Evolutionary conservation across 2,888 invertebrate genomes (phyloP), one percentile per base, ranked within the genome.

Genomic region (Chrysolina haemoptera): DNA sequence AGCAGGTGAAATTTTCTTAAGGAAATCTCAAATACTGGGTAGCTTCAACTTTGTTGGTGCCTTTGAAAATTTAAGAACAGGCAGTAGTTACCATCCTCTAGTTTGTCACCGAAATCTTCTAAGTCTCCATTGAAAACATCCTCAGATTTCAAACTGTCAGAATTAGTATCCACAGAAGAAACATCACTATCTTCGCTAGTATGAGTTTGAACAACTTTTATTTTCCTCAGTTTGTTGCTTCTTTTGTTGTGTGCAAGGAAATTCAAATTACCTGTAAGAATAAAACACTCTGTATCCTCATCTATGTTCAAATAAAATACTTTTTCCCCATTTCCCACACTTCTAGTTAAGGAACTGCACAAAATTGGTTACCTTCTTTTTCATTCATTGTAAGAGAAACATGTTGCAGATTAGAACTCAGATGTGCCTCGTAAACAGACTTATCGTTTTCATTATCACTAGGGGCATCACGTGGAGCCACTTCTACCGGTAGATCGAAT

Each of bases 401-500:
- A 77, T 89, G 89, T 80, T 89, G 88, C 72, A 89, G 86, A 84
- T 90, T 89, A 14, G 89, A 88, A 78, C 89, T 89, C 48, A 90
- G 82, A 76, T 89, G 88, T 10, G 90, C 89, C 81, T 89, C 89
- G 80, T 90, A 90, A 12, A 89, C 84, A 9, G 89, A 89, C 77
- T 88, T 88, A 73, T 90, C 90, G 81, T 89, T 89, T 81, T 90
- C 89, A 69, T 86, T 88, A 80, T 89, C 89, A 75, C 87, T 87
- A n/a, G 83, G 74, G 69, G 85, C 86, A 71, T 82, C 80, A 70
- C 83, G 82, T 50, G 87, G 88, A 0, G 88, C 87, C 85, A 90
- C 87, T 81, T 92, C 92, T 0, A 90, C 88, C 0, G 91, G 91
- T 76, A 91, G 85, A 63, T 91, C 90, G 76, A 90, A 90, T 82